These are phyloP conservation scores for Lepidocyrtoides sp. DNA, from an alignment of 2,888 invertebrate species.

Conservation along the genomic window DNA sequence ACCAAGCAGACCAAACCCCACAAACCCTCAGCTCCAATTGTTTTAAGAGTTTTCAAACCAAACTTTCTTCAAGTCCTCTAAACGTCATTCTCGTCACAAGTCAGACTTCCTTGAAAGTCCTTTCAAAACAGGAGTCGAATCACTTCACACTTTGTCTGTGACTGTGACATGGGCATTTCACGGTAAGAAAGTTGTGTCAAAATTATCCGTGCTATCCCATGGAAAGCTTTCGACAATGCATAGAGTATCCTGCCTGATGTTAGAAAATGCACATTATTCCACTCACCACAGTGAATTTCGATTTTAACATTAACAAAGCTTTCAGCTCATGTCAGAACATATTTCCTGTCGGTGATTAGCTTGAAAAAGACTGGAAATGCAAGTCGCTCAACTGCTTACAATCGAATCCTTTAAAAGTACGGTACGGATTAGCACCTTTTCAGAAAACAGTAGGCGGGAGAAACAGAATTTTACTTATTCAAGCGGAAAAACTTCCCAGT, in stretches of 20 bases:
- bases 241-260: constrained; percentile 79
- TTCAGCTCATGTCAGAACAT: constrained; percentile 5
- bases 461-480: too few species aligned
- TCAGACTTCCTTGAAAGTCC: constrained; percentile 26
- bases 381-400: too few species aligned
- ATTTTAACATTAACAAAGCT: constrained; percentile 75
- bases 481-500: too few species aligned
- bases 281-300: too few species aligned
- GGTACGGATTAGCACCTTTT: too few species aligned
- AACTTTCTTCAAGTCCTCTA: constrained; percentile 66
- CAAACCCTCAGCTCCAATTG: constrained; percentile 62
- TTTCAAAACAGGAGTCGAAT: constrained; percentile 63
- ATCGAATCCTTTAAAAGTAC: too few species aligned
- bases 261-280: too few species aligned
- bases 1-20: too few species aligned
- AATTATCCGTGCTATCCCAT: constrained; percentile 73
- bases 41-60: constrained; percentile 72
- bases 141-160: constrained; percentile 31
- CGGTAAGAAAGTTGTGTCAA: constrained; percentile 78
- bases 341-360: constrained; percentile 45
- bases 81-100: constrained; percentile 51
- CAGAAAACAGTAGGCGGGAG: too few species aligned
- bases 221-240: constrained; percentile 79
- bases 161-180: constrained; percentile 64
- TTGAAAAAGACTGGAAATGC: constrained; percentile 64